Base-by-base conservation (phyloP, 2,888 invertebrate genomes). In the Notodonta ziczac region DNA sequence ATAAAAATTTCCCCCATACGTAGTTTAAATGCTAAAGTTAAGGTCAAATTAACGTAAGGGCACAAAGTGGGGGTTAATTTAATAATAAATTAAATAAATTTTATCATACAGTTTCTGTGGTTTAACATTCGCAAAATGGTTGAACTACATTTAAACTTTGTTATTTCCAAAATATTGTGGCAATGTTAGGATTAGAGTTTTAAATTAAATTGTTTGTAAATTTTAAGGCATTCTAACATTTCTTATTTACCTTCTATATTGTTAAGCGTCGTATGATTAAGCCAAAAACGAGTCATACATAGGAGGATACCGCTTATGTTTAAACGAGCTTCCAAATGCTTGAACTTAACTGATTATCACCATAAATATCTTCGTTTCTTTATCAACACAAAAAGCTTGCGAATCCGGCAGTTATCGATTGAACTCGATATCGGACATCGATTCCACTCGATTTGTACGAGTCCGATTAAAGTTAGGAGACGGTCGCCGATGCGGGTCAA, bases 381-480 rank as follows among this genome's bases (percentile, higher is more conserved):
- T 66, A 62, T 67, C 66, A 65, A 69, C 59, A 63, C 59, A 64
- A 61, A 63, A 63, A 64, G 63, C 66, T 67, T 72, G 65, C 65
- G 59, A 52, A 52, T 57, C 63, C 35, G 65, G 65, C 63, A 60
- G 66, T 67, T 59, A 76, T 74, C 71, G 72, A 72, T 72, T 68
- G 53, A 57, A 67, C 64, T 76, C 56, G 66, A 59, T 68, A 70
- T 63, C 61, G 57, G 61, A 68, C 66, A 70, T 73, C 66, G 70
- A 76, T 72, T 70, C 57, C 59, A 62, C 66, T 65, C 68, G 61
- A 68, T 67, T 66, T 65, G 59, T 63, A 56, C 61, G 67, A 72
- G 63, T 53, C 39, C 62, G 39, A 59, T 65, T 65, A 46, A 63
- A 61, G 59, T 52, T 60, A 44, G 55, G 62, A 66, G 64, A 66